Conservation (phyloP, 2,888 invertebrate species). For the Lepidochrysops patricia region DNA sequence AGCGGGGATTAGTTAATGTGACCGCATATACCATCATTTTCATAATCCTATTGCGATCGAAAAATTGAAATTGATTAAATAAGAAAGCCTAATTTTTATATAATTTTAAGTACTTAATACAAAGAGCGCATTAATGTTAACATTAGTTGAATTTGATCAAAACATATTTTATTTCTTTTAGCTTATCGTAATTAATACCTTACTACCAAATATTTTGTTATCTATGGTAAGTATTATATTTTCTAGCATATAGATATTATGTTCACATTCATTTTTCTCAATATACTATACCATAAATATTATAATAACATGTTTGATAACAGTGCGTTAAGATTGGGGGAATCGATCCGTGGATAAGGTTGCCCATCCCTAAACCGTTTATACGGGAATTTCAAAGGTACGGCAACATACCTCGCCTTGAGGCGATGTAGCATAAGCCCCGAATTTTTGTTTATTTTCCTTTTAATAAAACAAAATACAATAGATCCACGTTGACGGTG, state of each 20-base stretch:
- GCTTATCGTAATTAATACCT: too few species aligned
- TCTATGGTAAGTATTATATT: too few species aligned
- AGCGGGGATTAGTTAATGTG: not conserved
- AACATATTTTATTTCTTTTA: too few species aligned
- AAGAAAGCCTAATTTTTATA: too few species aligned
- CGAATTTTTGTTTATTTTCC: conserved; percentile 46
- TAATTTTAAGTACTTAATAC: too few species aligned
- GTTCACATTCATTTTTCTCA: too few species aligned
- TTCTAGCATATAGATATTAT: too few species aligned
- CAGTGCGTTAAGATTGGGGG: not conserved
- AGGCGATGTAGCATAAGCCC: conserved; percentile 20
- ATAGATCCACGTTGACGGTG: conserved; percentile 33
- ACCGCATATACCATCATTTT: not conserved
- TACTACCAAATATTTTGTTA: too few species aligned
- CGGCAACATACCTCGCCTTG: conserved; percentile 11
- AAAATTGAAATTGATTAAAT: too few species aligned
- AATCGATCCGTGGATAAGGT: not conserved
- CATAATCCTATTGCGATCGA: not conserved
- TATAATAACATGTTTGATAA: too few species aligned
- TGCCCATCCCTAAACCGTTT: conserved; percentile 4
- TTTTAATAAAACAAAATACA: conserved; percentile 52
- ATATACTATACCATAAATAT: not conserved
- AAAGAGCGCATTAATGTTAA: too few species aligned
- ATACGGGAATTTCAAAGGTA: conserved; percentile 3
- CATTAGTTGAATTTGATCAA: too few species aligned